Base-by-base conservation (phyloP, 2,797 vertebrate genomes). In the Tokudaia muenninki region DNA sequence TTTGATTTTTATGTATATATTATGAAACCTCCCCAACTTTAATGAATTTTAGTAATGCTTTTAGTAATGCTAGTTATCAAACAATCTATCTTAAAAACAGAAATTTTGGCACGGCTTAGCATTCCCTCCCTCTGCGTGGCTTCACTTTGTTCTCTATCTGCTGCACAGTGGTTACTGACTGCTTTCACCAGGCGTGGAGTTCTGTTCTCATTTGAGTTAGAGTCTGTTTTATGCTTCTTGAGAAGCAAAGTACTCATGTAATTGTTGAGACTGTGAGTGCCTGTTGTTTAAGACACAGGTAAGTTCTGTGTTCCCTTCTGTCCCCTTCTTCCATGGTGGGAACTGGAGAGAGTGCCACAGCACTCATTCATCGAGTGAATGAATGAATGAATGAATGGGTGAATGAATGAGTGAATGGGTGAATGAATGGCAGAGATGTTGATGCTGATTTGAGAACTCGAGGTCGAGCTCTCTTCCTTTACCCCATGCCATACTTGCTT, bases 1-100 rank as follows among this genome's bases (percentile, higher is more conserved):
- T 52, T 59, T 26, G 17, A 72, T 90, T 90, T 81, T 80, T 52
- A 26, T 90, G 29, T 57, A 41, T 47, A 37, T 67, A 44, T 75
- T 75, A 86, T 6, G 75, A 59, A 90, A 41, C 65, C 61, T 11
- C 3, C 14, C 11, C 22, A n/a, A n/a, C 8, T 41, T 34, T 59
- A 41, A 86, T 67, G 37, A 81, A 83, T 75, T 81, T 70, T 41
- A 41, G 41, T 41, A 41, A 41, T 41, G 41, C 4, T 50, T 14
- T 88, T 90, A 79, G 11, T 79, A 88, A 94, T 91, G 52, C 19
- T 79, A 84, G 59, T 34, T 44, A 52, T 77, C 52, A 90, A 59
- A 44, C 72, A 52, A 67, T 77, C 65, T 86, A 19, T 31, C 41
- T 65, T 52, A 31, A 57, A 57, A 41, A 29, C 34, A n/a, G 14